Base-by-base conservation (phyloP, 2,113 vertebrate genomes). In the Hippocampus mohnikei region DNA sequence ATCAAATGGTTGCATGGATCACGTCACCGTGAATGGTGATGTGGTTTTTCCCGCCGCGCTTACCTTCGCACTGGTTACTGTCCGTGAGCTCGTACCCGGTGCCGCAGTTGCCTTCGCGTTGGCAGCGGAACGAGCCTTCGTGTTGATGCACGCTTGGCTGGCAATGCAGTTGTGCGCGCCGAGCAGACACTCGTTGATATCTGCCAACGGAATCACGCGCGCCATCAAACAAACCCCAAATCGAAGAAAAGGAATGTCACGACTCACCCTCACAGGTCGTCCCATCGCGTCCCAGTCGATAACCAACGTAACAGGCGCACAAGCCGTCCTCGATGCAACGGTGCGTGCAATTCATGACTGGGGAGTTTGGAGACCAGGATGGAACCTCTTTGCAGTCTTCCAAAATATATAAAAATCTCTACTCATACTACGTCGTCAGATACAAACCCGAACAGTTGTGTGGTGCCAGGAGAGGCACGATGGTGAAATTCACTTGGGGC, bases 51-150 rank as follows among this genome's bases (percentile, higher is more conserved):
- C 5, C 46, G 37, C 3, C 4, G 48, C 56, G 3, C 2, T 74
- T 81, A 97, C 96, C 96, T 94, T 94, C 90, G 88, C 96, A 98
- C 2, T 69, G 86, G 86, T 95, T 96, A 84, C 86, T 83, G 18
- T 96, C 94, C 0, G 87, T 95, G 11, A 97, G 93, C 29, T 95
- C 94, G 6, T 96, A 98, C 21, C 96, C 96, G 0, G 95, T 95
- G 1, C 95, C 95, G 0, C 96, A 98, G 90, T 93, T 92, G 0
- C 89, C 93, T 79, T 94, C 92, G 0, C 95, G 91, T 86, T 94
- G 95, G 58, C 96, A 98, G 70, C 93, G 92, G 80, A 94, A 97
- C 0, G 94, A 95, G 62, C 96, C 95, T 20, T 88, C 0, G 90
- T 97, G 53, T 98, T 98, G 67, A 97, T 89, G 74, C 96, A 98